These are phyloP conservation scores for Mareca strepera DNA, from an alignment of 2,797 vertebrate species.

Conservation along the genomic window DNA sequence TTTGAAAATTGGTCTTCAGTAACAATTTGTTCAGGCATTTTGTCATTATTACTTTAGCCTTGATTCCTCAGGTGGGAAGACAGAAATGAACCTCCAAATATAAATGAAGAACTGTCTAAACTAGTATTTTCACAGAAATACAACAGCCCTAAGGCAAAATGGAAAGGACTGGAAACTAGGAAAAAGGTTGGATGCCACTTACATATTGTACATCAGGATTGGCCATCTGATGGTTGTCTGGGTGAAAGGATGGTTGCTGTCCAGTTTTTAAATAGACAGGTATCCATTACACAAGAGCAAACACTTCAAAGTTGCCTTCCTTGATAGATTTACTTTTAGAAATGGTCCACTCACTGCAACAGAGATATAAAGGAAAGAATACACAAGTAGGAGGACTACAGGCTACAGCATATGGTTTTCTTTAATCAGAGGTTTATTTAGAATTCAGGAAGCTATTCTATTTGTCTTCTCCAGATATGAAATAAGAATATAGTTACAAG, in stretches of 20 bases:
- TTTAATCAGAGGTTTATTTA: neutral
- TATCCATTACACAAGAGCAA: neutral
- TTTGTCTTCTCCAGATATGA: neutral
- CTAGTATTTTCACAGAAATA: neutral
- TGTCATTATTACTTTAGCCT: neutral
- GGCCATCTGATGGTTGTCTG: neutral
- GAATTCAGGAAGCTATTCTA: neutral
- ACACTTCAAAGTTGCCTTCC: neutral
- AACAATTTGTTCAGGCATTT: neutral
- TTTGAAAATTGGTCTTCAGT: neutral
- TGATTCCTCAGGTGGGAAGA: neutral
- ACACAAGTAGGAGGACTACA: neutral
- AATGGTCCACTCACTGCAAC: neutral
- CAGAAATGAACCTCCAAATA: neutral
- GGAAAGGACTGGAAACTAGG: neutral
- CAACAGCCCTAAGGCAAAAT: neutral
- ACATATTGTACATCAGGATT: neutral
- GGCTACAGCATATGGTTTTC: neutral
- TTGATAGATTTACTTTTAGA: neutral
- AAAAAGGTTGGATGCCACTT: neutral
- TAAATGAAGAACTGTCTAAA: neutral
- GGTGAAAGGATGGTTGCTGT: neutral
- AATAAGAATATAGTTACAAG: neutral
- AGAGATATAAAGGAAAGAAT: neutral
- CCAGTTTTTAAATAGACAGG: neutral